Base-by-base conservation (phyloP, 1,140 invertebrate genomes). In the Drosophila lowei region DNA sequence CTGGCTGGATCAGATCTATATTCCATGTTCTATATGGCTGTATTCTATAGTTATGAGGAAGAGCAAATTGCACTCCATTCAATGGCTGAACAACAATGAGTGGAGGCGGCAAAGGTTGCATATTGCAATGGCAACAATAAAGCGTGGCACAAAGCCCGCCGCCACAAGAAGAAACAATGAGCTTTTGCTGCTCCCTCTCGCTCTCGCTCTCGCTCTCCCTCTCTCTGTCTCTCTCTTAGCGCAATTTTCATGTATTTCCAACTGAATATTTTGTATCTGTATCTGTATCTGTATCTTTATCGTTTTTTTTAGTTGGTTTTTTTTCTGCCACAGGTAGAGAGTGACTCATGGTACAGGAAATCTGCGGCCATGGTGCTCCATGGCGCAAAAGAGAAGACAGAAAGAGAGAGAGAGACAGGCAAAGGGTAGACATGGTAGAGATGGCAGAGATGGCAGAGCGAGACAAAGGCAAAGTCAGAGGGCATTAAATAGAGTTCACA, bases 331-430 rank as follows among this genome's bases (percentile, higher is more conserved):
- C 53, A 43, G 59, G 50, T 28, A 59, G 30, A 56, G 49, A 23
- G 77, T 86, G 81, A 86, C 34, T 86, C 81, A 86, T 59, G 43
- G 58, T 48, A 60, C 81, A 85, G 81, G 77, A 85, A 86, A 81
- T 78, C 77, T 71, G 72, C 54, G 59, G 54, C 49, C 72, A 44
- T 58, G 50, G 48, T 52, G 48, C 48, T 38, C 43, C 23, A 16
- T 16, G 16, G 18, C 18, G 13, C 38, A 42, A 60, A 61, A 77
- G 50, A 76, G 61, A 77, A 85, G 62, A 68, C 52, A 70, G 38
- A 41, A 16, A 58, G 53, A 46, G 53, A 50, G 65, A n/a, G 28
- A 41, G 41, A 15, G 34, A 59, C 55, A 63, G 68, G n/a, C n/a
- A n/a, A n/a, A n/a, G n/a, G n/a, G n/a, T n/a, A 68, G 38, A 61